phyloP scores from a whole-genome alignment of 64 coral and sea anemone species.

The Montipora capricornis region DNA sequence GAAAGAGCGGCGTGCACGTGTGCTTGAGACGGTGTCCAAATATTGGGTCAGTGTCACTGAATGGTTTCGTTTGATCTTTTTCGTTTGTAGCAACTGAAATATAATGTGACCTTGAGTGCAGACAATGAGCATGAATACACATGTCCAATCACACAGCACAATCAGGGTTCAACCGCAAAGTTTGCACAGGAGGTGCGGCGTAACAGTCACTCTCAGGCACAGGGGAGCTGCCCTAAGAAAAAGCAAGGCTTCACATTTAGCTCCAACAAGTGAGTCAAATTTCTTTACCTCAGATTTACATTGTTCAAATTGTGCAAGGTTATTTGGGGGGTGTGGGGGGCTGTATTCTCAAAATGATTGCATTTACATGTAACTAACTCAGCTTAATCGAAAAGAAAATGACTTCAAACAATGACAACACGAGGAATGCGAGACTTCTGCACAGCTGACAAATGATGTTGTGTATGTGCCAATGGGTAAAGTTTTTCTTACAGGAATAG shows the following conservation, averaged over 20 bases:
- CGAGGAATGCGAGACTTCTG: no score
- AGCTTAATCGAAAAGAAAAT: no score
- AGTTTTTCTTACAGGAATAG: no score
- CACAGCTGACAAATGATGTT: no score
- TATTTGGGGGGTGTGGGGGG: not conserved
- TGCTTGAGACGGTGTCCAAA: no score
- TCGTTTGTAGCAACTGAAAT: conserved; percentile 78
- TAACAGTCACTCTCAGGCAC: conserved; percentile 59
- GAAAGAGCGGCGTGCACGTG: no score
- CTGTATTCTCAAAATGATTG: no score
- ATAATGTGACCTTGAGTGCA: conserved; percentile 79
- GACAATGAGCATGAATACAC: conserved; percentile 96
- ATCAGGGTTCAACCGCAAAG: conserved; percentile 69
- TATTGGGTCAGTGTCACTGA: no score
- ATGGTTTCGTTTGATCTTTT: not conserved
- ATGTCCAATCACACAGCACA: conserved; percentile 80
- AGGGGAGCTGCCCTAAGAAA: conserved; percentile 88
- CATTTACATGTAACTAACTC: no score
- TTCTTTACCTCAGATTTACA: not conserved
- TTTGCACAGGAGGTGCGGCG: conserved; percentile 90
- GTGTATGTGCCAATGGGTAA: no score
- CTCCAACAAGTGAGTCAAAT: conserved; percentile 69
- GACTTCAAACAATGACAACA: no score
- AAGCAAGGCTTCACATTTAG: conserved; percentile 72
- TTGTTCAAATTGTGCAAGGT: not conserved